Conservation (phyloP, 1,140 invertebrate species). For the Ladona fulva region DNA sequence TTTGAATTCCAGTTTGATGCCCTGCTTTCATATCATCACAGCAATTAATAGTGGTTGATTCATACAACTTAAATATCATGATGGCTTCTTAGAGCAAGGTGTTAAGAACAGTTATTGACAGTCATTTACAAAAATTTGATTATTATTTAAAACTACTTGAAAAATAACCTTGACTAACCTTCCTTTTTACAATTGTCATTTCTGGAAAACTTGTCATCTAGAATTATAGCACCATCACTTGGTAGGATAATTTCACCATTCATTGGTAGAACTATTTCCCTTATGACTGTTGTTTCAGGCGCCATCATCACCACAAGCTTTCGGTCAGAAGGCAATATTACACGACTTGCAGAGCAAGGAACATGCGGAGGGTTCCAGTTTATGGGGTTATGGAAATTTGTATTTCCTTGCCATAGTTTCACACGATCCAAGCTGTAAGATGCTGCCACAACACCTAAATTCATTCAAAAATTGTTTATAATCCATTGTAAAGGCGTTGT, state of each 20-base stretch:
- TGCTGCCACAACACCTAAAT: too few relatives aligned
- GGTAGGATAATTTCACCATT: constrained; percentile 20
- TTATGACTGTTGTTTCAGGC: constrained; percentile 14
- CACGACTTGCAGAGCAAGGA: constrained; percentile 19
- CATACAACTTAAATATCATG: too few relatives aligned
- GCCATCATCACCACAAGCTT: constrained; percentile 18
- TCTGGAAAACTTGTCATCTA: not conserved
- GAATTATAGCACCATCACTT: not conserved
- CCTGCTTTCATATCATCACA: too few relatives aligned
- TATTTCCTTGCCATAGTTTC: constrained; percentile 20
- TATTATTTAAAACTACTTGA: too few relatives aligned
- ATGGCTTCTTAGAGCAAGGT: too few relatives aligned
- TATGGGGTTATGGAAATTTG: constrained; percentile 20
- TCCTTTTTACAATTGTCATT: not conserved
- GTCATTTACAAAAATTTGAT: too few relatives aligned
- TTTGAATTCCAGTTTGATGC: too few relatives aligned
- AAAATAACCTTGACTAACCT: not conserved
- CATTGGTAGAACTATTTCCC: constrained; percentile 18
- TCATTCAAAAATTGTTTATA: too few relatives aligned
- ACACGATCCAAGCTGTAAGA: too few relatives aligned
- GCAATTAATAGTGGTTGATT: too few relatives aligned
- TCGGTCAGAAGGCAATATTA: constrained; percentile 13
- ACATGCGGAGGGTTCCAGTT: constrained; percentile 21
- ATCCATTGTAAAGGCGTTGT: too few relatives aligned
- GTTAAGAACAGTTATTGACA: too few relatives aligned